Evolutionary conservation across 2,888 invertebrate genomes (phyloP).

Genomic region (Folsomia manolachei): DNA sequence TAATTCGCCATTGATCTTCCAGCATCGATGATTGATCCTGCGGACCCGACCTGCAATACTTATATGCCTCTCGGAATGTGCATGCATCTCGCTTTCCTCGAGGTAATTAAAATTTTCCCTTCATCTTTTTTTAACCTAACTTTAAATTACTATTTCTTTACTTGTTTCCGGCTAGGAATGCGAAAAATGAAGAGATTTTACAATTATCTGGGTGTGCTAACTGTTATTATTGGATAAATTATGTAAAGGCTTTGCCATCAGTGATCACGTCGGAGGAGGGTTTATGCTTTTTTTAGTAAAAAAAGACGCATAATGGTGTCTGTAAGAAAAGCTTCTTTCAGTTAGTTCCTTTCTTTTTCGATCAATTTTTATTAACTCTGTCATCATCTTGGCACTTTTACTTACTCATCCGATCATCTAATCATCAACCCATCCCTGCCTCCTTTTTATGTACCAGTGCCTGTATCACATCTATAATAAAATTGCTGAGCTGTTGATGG

Average conservation of each 20-base stretch:
- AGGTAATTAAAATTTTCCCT: slow-evolving; percentile 23
- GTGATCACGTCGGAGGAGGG: neutral
- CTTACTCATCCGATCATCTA: neutral
- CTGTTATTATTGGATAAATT: no score
- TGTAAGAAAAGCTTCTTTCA: neutral
- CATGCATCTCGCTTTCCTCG: slow-evolving; percentile 34
- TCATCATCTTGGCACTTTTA: neutral
- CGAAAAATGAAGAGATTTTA: slow-evolving; percentile 15
- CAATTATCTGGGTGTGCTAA: no score
- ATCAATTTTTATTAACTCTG: neutral
- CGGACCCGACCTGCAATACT: slow-evolving; percentile 36
- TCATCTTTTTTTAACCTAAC: neutral
- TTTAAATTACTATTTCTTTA: neutral
- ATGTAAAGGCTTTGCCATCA: no score
- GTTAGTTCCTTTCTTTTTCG: no score
- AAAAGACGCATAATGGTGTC: neutral
- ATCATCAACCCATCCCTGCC: no score
- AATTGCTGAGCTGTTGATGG: neutral
- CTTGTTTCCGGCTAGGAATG: slow-evolving; percentile 12
- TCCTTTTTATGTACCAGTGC: no score
- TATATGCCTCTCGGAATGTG: slow-evolving; percentile 42
- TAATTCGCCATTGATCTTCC: no score
- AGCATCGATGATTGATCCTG: slow-evolving; percentile 37
- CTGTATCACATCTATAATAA: neutral
- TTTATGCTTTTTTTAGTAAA: neutral